These are phyloP conservation scores for Ephestia elutella DNA, from an alignment of 1,140 invertebrate species.

Conservation along the genomic window DNA sequence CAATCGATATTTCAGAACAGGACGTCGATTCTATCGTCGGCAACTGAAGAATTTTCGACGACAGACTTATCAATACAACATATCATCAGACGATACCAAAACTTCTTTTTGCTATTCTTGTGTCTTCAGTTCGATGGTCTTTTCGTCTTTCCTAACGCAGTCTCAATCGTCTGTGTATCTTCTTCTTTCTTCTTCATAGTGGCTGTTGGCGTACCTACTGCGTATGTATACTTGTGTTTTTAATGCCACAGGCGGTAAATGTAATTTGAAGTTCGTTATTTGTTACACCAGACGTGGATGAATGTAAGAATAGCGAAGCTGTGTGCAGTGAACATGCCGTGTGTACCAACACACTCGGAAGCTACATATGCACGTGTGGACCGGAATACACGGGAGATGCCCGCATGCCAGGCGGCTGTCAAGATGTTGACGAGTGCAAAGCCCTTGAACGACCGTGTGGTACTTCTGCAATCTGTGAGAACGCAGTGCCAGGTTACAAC, in stretches of 20 bases:
- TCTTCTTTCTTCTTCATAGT: conserved; percentile 57
- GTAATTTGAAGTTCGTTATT: conserved; percentile 63
- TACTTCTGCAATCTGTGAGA: conserved; percentile 90
- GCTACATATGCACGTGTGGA: conserved; percentile 88
- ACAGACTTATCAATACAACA: neutral
- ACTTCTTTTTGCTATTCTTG: neutral
- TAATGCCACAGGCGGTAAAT: conserved; percentile 20
- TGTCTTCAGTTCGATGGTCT: conserved; percentile 25
- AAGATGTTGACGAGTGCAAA: conserved; percentile 93
- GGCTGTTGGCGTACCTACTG: conserved; percentile 55
- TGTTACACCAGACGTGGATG: conserved; percentile 86
- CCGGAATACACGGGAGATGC: conserved; percentile 90
- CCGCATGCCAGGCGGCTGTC: conserved; percentile 80
- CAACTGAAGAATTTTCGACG: conserved; percentile 7
- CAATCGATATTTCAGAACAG: conserved; percentile 41
- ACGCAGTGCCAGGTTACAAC: conserved; percentile 88
- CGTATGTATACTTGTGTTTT: conserved; percentile 39
- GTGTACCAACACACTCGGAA: conserved; percentile 90
- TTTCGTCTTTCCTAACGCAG: conserved; percentile 32
- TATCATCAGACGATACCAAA: neutral
- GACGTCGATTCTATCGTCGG: conserved; percentile 14
- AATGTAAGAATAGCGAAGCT: conserved; percentile 83
- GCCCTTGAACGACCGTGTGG: conserved; percentile 89
- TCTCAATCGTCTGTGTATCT: conserved; percentile 31
- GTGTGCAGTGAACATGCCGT: conserved; percentile 89